Conservation (phyloP, 1,140 invertebrate genomes). For the Trichonephila clavipes region DNA sequence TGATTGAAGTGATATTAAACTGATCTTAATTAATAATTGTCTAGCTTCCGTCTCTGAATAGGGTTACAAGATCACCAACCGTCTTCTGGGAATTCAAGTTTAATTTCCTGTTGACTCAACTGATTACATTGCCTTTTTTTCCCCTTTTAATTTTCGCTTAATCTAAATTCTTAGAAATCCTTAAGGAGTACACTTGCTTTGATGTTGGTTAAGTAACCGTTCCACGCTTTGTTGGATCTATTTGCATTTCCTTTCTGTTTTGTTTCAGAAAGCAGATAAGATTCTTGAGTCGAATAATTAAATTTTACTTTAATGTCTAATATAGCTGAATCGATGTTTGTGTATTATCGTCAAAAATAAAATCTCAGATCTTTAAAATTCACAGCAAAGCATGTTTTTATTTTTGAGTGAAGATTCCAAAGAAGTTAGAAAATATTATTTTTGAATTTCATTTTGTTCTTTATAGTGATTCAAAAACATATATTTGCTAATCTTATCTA, state of each 20-base stretch:
- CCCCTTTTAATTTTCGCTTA: not conserved
- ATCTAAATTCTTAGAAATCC: not conserved
- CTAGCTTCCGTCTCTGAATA: not conserved
- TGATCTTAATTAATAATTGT: not conserved
- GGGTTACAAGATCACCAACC: not conserved
- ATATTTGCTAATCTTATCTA: too few relatives aligned
- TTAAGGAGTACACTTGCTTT: not conserved
- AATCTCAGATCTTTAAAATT: too few relatives aligned
- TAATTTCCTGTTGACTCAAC: not conserved
- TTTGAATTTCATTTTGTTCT: too few relatives aligned
- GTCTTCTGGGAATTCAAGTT: not conserved
- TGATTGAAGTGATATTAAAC: not conserved
- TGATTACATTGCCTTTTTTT: not conserved
- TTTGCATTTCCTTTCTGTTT: not conserved
- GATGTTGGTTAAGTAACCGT: not conserved
- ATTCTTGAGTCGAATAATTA: not conserved
- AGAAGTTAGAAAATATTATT: too few relatives aligned
- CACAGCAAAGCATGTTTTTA: too few relatives aligned
- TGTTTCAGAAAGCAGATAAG: not conserved
- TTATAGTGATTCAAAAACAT: too few relatives aligned
- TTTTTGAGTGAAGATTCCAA: too few relatives aligned
- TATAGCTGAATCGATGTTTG: too few relatives aligned
- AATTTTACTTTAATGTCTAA: not conserved
- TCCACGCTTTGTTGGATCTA: not conserved
- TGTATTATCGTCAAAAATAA: too few relatives aligned